Conservation (phyloP, 2,888 invertebrate genomes). For the Hermaeophaga mercurialis region DNA sequence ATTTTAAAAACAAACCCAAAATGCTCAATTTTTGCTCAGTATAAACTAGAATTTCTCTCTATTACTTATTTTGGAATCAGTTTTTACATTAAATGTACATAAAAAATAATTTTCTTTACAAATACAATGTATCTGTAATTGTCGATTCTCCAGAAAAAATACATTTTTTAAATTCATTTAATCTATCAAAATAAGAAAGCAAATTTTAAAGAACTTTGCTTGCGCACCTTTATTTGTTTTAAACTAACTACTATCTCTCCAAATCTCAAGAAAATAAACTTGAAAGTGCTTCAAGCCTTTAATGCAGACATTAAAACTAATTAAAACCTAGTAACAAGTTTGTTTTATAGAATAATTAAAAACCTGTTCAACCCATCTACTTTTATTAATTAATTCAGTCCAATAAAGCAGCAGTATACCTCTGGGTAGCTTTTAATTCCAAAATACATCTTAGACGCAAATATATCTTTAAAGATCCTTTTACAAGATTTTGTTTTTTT, state of each 20-base stretch:
- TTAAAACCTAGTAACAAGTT: constrained; percentile 17
- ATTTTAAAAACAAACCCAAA: no score
- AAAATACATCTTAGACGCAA: not conserved
- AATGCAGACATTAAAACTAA: constrained; percentile 19
- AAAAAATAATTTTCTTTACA: no score
- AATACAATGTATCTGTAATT: no score
- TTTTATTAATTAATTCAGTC: constrained; percentile 12
- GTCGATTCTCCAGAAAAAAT: no score
- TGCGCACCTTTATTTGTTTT: not conserved
- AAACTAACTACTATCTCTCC: not conserved
- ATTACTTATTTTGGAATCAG: no score
- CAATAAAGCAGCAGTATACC: constrained; percentile 1
- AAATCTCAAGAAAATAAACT: constrained; percentile 13
- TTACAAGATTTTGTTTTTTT: not conserved
- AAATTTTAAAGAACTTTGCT: no score
- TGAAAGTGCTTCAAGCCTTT: constrained; percentile 10
- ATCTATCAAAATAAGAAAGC: no score
- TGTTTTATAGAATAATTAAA: constrained; percentile 14
- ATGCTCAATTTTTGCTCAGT: no score
- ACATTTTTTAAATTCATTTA: no score
- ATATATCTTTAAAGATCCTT: not conserved
- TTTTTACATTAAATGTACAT: no score
- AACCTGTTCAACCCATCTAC: constrained; percentile 6
- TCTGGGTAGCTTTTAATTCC: constrained; percentile 3
- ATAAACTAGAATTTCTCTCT: no score